phyloP scores from a whole-genome alignment of 2,113 vertebrate genomes.

The Panthera uncia region DNA sequence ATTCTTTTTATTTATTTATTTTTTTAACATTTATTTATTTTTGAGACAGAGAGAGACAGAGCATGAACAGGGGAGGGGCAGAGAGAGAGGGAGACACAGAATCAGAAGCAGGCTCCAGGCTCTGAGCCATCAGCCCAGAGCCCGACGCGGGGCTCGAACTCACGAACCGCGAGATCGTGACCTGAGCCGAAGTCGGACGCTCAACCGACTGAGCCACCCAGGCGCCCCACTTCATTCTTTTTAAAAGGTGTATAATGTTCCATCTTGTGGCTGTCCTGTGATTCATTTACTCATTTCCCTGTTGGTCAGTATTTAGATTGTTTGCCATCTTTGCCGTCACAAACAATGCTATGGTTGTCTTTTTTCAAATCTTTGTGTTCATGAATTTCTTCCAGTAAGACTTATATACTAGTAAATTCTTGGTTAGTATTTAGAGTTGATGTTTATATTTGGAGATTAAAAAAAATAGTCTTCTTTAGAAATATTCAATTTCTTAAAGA shows the following conservation, averaged over 20 bases:
- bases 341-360: neutral
- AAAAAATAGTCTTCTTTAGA: conserved; percentile 29
- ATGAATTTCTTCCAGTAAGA: neutral
- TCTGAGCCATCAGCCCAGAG: too few species aligned
- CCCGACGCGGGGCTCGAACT: too few species aligned
- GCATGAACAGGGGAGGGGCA: too few species aligned
- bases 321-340: neutral
- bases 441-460: conserved; percentile 44
- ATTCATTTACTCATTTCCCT: neutral
- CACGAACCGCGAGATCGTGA: too few species aligned
- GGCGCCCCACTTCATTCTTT: neutral
- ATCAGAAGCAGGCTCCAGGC: too few species aligned
- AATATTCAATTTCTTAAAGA: neutral
- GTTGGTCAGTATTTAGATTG: neutral
- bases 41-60: too few species aligned
- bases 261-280: neutral
- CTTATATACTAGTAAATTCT: neutral
- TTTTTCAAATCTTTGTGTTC: neutral
- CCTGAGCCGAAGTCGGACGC: neutral
- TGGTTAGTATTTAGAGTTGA: neutral
- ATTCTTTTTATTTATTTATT: too few species aligned
- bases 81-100: too few species aligned
- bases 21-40: too few species aligned
- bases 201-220: neutral
- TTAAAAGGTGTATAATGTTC: neutral